phyloP scores from a whole-genome alignment of 2,888 invertebrate genomes.

The Leptinotarsa tumamoca region DNA sequence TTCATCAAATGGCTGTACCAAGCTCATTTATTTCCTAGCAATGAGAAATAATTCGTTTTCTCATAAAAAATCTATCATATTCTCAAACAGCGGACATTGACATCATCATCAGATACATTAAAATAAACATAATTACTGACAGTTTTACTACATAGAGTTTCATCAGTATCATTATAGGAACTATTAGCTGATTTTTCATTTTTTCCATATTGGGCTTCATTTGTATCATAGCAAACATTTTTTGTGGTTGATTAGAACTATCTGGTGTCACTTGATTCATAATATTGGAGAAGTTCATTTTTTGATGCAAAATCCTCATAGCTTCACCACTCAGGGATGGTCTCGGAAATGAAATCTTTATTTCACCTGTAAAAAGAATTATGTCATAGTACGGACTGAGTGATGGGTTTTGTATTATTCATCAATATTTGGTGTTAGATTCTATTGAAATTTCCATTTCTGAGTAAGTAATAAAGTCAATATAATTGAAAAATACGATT shows the following conservation, averaged over 20 bases:
- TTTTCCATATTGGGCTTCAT: slow-evolving; percentile 3
- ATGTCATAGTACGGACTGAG: background rate
- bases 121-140: slow-evolving; percentile 19
- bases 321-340: background rate
- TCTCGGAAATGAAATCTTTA: background rate
- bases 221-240: background rate
- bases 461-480: background rate
- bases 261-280: background rate
- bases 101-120: slow-evolving; percentile 26
- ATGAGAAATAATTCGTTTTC: no score
- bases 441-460: background rate
- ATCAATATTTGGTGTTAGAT: no score
- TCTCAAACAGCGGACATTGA: slow-evolving; percentile 17
- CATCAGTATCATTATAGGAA: slow-evolving; percentile 15
- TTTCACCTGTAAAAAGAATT: background rate
- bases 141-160: slow-evolving; percentile 21
- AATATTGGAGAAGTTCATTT: background rate
- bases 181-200: slow-evolving; percentile 11
- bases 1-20: no score
- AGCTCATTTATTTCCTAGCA: no score
- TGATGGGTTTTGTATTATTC: background rate
- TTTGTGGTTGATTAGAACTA: background rate
- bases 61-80: background rate
- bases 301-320: background rate
- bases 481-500: no score